phyloP scores from a whole-genome alignment of 2,113 vertebrate genomes.

The Elgaria multicarinata region DNA sequence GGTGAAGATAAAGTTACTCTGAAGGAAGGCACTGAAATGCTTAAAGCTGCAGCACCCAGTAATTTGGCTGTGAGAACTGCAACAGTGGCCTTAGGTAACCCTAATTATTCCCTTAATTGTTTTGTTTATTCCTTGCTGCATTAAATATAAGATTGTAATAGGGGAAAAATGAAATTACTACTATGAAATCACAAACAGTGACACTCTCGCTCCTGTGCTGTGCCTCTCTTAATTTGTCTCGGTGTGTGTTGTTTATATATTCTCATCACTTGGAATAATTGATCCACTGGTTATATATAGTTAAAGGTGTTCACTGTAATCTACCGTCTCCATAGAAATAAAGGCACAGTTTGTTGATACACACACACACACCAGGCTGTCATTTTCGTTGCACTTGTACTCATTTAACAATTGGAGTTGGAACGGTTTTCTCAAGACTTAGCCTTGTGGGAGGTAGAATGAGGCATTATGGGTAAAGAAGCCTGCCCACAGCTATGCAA shows the following conservation, averaged over 20 bases:
- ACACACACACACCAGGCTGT: neutral
- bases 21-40: neutral
- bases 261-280: neutral
- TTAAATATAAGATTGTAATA: neutral
- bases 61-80: neutral
- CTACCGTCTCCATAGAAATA: neutral
- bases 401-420: neutral
- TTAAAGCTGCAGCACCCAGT: neutral
- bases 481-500: neutral
- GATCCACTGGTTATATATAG: neutral
- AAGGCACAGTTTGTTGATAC: neutral
- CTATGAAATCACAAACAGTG: neutral
- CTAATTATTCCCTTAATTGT: conserved; percentile 12
- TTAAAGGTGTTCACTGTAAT: neutral
- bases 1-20: neutral
- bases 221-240: conserved; percentile 8
- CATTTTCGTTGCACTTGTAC: neutral
- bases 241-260: neutral
- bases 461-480: neutral
- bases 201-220: neutral
- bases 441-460: neutral
- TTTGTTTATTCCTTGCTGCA: conserved; percentile 8
- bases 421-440: neutral
- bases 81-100: neutral
- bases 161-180: neutral